Evolutionary conservation across 2,888 invertebrate genomes (phyloP).

Genomic region (Archips xylosteana): DNA sequence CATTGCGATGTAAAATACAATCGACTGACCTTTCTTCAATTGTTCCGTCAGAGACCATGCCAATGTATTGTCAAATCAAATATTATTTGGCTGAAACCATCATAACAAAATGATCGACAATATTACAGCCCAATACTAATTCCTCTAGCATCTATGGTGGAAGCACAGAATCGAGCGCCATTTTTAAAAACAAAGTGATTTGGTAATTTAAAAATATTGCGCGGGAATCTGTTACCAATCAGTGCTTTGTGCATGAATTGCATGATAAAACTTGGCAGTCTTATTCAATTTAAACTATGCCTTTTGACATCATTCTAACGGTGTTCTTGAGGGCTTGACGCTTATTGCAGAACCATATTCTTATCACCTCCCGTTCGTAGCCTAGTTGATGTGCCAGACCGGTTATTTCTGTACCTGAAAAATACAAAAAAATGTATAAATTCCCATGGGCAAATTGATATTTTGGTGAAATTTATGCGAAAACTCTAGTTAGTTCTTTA

Average conservation of each 20-base stretch:
- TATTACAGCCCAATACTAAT: slow-evolving; percentile 49
- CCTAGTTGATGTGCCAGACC: slow-evolving; percentile 97
- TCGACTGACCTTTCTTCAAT: slow-evolving; percentile 65
- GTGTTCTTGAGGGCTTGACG: slow-evolving; percentile 98
- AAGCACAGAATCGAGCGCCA: slow-evolving; percentile 10
- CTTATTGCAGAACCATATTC: slow-evolving; percentile 99
- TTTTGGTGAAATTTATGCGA: no score
- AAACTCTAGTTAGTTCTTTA: no score
- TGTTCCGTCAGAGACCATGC: slow-evolving; percentile 53
- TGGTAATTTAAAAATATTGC: slow-evolving; percentile 18
- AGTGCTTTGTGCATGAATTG: not conserved
- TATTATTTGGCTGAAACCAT: slow-evolving; percentile 52
- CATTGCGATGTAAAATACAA: slow-evolving; percentile 52
- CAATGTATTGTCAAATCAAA: slow-evolving; percentile 45
- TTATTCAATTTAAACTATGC: slow-evolving; percentile 87
- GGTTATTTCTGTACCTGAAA: slow-evolving; percentile 97
- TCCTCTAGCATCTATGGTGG: slow-evolving; percentile 4
- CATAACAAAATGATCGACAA: slow-evolving; percentile 42
- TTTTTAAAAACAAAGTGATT: not conserved
- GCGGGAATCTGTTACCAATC: not conserved
- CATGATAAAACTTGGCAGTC: slow-evolving; percentile 4
- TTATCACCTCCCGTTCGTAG: slow-evolving; percentile 98
- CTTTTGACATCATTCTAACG: slow-evolving; percentile 97
- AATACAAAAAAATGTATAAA: slow-evolving; percentile 39
- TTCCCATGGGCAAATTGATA: not conserved